phyloP scores from a whole-genome alignment of 2,113 vertebrate species.

The Pica pica region DNA sequence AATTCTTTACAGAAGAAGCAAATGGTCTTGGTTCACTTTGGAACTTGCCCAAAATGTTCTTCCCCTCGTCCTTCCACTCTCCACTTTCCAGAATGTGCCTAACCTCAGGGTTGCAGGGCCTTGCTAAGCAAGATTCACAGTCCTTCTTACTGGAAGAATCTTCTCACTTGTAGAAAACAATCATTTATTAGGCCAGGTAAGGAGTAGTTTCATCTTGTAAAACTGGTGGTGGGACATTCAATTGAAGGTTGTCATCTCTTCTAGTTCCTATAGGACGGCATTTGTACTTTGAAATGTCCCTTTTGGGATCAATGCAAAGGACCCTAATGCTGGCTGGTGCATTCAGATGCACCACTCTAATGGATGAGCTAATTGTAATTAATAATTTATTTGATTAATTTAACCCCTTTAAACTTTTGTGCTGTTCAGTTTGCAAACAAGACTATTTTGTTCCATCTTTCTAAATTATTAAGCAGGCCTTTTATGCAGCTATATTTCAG shows the following conservation, averaged over 20 bases:
- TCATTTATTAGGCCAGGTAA: background rate
- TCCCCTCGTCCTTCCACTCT: background rate
- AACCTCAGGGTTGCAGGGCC: background rate
- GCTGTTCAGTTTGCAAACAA: background rate
- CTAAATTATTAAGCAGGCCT: conserved; percentile 25
- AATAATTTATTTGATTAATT: conserved; percentile 19
- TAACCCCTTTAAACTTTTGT: background rate
- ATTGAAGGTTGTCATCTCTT: background rate
- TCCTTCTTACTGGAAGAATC: background rate
- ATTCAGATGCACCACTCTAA: background rate
- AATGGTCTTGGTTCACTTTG: background rate
- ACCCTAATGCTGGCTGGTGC: background rate
- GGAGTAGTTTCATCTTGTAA: background rate
- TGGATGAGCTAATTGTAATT: background rate
- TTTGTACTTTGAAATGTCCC: background rate
- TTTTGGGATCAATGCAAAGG: background rate
- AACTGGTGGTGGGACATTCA: background rate
- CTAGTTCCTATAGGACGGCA: background rate
- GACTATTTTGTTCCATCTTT: background rate
- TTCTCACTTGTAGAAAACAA: background rate
- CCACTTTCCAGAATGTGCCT: background rate
- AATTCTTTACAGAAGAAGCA: background rate
- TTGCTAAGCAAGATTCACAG: background rate
- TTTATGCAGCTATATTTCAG: conserved; percentile 21
- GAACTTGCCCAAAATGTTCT: background rate